A percentile compares a stretch with the other conserved stretches of the same genome.
These are phyloP conservation scores for Palloptera scutellata DNA, from an alignment of 2,888 invertebrate species.

Conservation along the genomic window DNA sequence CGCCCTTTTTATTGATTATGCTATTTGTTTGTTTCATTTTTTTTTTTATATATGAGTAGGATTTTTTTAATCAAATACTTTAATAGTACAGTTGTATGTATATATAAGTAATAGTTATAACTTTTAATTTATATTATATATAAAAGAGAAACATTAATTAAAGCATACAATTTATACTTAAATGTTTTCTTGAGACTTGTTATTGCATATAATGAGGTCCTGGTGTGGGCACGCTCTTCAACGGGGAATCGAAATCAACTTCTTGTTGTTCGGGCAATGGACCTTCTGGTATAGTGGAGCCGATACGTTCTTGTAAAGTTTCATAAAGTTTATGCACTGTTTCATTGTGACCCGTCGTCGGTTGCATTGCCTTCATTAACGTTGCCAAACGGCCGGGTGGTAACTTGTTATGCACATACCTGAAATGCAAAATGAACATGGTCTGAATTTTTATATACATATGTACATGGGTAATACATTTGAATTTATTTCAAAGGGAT, in stretches of 20 bases:
- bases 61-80: neutral
- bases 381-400: conserved; percentile 79
- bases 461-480: neutral
- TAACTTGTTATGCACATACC: conserved; percentile 88
- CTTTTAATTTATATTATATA: conserved; percentile 1
- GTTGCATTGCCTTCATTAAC: conserved; percentile 70
- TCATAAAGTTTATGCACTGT: conserved; percentile 83
- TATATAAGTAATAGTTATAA: too few species aligned
- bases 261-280: conserved; percentile 73
- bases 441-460: neutral
- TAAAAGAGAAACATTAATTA: neutral
- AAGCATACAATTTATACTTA: too few species aligned
- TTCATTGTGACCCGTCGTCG: conserved; percentile 82
- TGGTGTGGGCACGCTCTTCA: conserved; percentile 86
- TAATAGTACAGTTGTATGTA: too few species aligned
- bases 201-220: conserved; percentile 69
- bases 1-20: conserved; percentile 16
- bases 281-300: conserved; percentile 71
- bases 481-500: neutral
- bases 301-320: conserved; percentile 80
- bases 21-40: conserved; percentile 7
- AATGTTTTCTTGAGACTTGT: neutral
- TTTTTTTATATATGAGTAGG: conserved; percentile 6
- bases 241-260: conserved; percentile 80
- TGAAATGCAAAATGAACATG: conserved; percentile 54